Conservation (phyloP, 2,888 invertebrate species). For the Yponomeuta evonymella region DNA sequence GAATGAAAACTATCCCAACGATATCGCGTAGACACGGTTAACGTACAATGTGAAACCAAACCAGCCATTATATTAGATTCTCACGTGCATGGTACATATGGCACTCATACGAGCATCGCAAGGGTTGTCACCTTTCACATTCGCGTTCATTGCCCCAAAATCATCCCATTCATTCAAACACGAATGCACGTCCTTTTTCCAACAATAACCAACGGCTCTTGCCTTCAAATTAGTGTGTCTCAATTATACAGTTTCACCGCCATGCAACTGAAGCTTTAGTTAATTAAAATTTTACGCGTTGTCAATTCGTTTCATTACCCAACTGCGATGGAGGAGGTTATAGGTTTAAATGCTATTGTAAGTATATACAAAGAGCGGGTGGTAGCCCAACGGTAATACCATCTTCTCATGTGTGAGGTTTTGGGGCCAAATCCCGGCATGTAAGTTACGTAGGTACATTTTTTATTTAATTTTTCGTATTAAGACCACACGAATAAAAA, state of each 20-base stretch:
- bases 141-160: conserved; percentile 48
- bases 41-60: too few relatives aligned
- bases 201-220: conserved; percentile 52
- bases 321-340: neutral
- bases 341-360: neutral
- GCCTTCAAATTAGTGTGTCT: conserved; percentile 46
- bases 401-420: too few relatives aligned
- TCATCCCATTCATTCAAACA: conserved; percentile 47
- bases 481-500: too few relatives aligned
- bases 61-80: neutral
- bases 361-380: neutral
- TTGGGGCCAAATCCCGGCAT: too few relatives aligned
- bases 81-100: conserved; percentile 15
- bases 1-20: too few relatives aligned
- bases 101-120: conserved; percentile 21
- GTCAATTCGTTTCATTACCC: conserved; percentile 28
- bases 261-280: conserved; percentile 43
- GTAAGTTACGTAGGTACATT: too few relatives aligned
- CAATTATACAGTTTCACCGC: conserved; percentile 19
- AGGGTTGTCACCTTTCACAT: conserved; percentile 33
- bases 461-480: too few relatives aligned
- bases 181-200: conserved; percentile 39
- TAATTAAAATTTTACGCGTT: conserved; percentile 71
- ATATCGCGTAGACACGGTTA: too few relatives aligned
- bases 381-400: too few relatives aligned